phyloP scores from a whole-genome alignment of 2,888 invertebrate genomes.

The Diarsia dahlii region DNA sequence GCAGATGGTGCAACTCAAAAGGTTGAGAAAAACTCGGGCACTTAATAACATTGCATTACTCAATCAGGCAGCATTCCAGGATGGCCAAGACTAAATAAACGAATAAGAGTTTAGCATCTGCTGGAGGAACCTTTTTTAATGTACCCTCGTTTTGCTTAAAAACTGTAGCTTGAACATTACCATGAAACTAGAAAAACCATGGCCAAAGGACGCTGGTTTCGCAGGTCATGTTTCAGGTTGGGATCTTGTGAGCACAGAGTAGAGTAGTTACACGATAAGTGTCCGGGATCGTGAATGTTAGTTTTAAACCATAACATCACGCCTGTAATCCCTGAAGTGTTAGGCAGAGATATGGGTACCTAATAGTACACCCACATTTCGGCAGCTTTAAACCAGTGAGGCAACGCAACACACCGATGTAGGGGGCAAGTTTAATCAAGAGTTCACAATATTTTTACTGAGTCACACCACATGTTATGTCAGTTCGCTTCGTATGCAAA shows the following conservation, averaged over 20 bases:
- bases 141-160: neutral
- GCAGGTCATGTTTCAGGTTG: no score
- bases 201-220: no score
- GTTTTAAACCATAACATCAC: neutral
- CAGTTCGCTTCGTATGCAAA: conserved; percentile 48
- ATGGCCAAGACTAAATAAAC: neutral
- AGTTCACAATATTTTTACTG: conserved; percentile 25
- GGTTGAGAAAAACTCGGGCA: no score
- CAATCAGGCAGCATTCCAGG: neutral
- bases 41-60: neutral
- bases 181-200: neutral
- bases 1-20: no score
- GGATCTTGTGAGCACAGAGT: neutral
- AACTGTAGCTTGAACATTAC: neutral
- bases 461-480: conserved; percentile 36
- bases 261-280: neutral
- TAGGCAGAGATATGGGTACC: no score
- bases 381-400: conserved; percentile 2
- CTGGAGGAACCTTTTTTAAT: neutral
- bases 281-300: neutral
- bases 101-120: neutral
- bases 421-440: conserved; percentile 16
- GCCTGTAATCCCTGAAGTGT: no score
- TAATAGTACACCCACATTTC: no score
- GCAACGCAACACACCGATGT: conserved; percentile 16